Evolutionary conservation across 2,797 vertebrate species (phyloP).

Genomic region (Morus bassanus): DNA sequence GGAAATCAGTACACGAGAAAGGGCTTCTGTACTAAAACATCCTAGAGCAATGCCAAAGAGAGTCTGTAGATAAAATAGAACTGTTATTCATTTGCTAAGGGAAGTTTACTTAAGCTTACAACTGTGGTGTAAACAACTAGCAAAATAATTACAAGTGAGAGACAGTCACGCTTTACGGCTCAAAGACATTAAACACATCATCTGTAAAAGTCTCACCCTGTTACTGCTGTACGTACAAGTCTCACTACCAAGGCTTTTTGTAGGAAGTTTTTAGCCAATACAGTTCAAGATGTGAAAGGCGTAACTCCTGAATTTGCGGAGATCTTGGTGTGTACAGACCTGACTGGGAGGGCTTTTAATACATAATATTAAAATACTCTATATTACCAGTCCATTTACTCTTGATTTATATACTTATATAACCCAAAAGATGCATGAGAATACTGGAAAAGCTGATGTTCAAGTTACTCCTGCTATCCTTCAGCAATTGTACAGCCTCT

Average conservation of each 20-base stretch:
- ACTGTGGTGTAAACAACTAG: neutral
- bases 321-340: neutral
- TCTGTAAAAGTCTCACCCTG: neutral
- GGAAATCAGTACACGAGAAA: neutral
- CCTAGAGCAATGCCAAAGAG: neutral
- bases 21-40: neutral
- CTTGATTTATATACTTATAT: neutral
- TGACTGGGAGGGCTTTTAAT: neutral
- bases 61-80: neutral
- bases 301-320: accelerated
- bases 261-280: neutral
- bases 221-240: neutral
- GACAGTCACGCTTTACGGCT: accelerated
- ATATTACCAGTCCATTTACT: neutral
- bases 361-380: neutral
- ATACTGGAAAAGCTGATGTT: neutral
- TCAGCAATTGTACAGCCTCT: neutral
- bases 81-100: neutral
- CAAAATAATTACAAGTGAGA: neutral
- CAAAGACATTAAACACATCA: neutral
- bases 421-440: neutral
- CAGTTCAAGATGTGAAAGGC: neutral
- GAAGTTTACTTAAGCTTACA: neutral
- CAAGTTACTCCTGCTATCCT: neutral
- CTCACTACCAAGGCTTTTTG: neutral